Evolutionary conservation across 2,113 vertebrate species (phyloP).

Genomic region (Boulengeromyrus knoepffleri): DNA sequence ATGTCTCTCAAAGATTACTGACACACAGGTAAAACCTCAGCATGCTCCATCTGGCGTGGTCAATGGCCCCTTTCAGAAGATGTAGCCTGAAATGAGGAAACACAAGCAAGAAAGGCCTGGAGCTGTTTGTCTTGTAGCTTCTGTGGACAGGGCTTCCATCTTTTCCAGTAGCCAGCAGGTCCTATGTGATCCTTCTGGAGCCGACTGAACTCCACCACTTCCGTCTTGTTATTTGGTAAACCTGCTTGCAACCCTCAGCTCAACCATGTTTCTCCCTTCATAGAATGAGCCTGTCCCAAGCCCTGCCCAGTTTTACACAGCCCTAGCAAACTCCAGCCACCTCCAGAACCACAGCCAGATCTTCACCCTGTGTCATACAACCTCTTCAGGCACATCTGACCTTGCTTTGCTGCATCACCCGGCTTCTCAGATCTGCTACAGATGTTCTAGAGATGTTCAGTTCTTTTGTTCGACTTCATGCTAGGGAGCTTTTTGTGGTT

Average conservation of each 20-base stretch:
- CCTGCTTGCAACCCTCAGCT: constrained; percentile 29
- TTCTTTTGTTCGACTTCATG: not conserved
- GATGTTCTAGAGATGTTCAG: not conserved
- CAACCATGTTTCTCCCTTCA: not conserved
- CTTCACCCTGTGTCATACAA: not conserved
- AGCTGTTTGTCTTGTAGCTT: constrained; percentile 36
- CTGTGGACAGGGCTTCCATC: constrained; percentile 31
- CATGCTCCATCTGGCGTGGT: not conserved
- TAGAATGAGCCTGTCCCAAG: not conserved
- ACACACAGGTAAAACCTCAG: not conserved
- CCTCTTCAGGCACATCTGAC: not conserved
- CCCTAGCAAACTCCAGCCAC: not conserved
- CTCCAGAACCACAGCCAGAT: not conserved
- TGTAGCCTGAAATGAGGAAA: not conserved
- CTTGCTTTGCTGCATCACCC: not conserved
- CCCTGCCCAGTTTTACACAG: not conserved
- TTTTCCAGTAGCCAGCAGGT: constrained; percentile 15
- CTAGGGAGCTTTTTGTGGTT: not conserved
- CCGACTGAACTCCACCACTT: constrained; percentile 28
- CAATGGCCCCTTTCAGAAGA: not conserved
- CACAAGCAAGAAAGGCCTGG: constrained; percentile 5
- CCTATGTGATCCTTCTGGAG: constrained; percentile 16
- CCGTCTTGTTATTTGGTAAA: constrained; percentile 21
- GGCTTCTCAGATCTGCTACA: not conserved
- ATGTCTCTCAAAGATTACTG: not conserved